Evolutionary conservation across 2,888 invertebrate species (phyloP), one percentile per base, ranked within the genome.

Genomic region (Epirrhoe alternata): DNA sequence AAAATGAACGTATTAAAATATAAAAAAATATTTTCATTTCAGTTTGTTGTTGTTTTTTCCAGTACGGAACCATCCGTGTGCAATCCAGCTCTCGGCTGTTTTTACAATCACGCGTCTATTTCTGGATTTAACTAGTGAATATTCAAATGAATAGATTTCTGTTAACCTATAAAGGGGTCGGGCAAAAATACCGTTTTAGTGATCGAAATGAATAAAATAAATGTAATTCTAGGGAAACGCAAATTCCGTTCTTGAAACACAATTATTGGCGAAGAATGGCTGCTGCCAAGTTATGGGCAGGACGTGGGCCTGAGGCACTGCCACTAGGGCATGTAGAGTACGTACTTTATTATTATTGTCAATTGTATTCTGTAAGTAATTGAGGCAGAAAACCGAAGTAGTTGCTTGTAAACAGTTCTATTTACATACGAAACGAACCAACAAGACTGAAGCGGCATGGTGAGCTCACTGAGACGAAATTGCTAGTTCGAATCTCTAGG

Each of bases 251-350:
- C 58, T 59, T 38, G 47, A 14, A 59, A 55, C 59, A 64, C 64
- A 64, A 54, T 59, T 69, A 66, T 61, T 56, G 59, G 33, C 38
- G 59, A 59, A 58, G 49, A 47, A 64, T 64, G 45, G 53, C 35
- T 64, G 35, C 33, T 63, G 49, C 14, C 53, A 54, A 64, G 50
- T 64, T 55, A 64, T 59, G 47, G 54, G 42, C 38, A 8, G 55
- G 16, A 64, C 64, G 64, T 64, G 64, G 59, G 59, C 16, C 16
- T 45, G 31, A 49, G n/a, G 49, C 52, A 49, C 53, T 45, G 53
- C 58, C 50, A 49, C 35, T 47, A 45, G 12, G n/a, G 17, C 7
- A 47, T n/a, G 35, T 47, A 47, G 47, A 42, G 52, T 51, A 35
- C 53, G 5, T 58, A 50, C 45, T 47, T 47, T 64, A 64, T 58